Evolutionary conservation across 1,140 invertebrate species (phyloP).

Genomic region (Phortica variegata): DNA sequence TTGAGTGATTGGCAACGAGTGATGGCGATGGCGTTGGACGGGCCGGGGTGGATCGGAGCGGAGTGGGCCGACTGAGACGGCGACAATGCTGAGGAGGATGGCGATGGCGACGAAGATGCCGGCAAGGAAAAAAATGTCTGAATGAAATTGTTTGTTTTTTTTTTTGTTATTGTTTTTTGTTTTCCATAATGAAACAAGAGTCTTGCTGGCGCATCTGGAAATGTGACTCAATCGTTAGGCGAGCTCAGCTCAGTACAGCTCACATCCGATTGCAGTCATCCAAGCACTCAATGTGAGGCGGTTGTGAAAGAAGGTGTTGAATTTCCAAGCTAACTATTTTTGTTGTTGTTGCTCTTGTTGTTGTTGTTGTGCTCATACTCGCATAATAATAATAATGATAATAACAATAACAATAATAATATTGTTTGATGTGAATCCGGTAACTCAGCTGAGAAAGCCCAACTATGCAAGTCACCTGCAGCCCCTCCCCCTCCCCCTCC

Average conservation of each 20-base stretch:
- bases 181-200: background rate
- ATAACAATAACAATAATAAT: conserved; percentile 2
- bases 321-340: conserved; percentile 30
- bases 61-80: too few species aligned
- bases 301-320: conserved; percentile 48
- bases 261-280: background rate
- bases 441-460: too few species aligned
- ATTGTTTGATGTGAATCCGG: too few species aligned
- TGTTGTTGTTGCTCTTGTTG: too few species aligned
- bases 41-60: too few species aligned
- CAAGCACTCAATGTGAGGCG: background rate
- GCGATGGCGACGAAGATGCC: background rate
- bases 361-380: too few species aligned
- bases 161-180: background rate
- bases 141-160: conserved; percentile 27
- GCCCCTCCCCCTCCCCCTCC: too few species aligned
- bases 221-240: background rate
- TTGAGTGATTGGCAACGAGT: conserved; percentile 57
- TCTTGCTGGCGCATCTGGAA: background rate
- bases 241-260: background rate
- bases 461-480: too few species aligned
- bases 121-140: conserved; percentile 32
- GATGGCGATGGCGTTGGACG: too few species aligned
- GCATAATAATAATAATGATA: background rate
- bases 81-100: conserved; percentile 4